Base-by-base conservation (phyloP, 2,113 vertebrate genomes). In the Barnardius zonarius region DNA sequence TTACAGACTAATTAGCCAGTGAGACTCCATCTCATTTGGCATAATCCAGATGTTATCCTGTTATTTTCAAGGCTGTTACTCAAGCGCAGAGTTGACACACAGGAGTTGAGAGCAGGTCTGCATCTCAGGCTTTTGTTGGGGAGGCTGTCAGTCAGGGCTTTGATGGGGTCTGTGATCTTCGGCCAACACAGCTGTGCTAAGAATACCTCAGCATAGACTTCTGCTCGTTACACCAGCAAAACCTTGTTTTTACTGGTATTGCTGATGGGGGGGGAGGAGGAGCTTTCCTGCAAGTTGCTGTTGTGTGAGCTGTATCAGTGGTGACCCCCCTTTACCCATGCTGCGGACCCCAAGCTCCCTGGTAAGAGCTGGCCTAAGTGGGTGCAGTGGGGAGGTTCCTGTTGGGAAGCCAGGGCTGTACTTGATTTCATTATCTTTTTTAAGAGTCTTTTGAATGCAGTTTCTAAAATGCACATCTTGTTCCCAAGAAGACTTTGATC, bases 401-500 rank as follows among this genome's bases (percentile, higher is more conserved):
- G 16, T 62, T 84, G 82, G 55, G 77, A 82, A 84, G 37, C 17
- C 2, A 20, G 24, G 63, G 59, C 54, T 69, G 18, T 49, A 33
- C 62, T 91, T 92, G 66, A 22, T 86, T 91, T 91, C 75, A 37
- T 83, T 91, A 41, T 14, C 77, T 80, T 80, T 83, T 82, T 67
- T 3, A 44, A 41, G 35, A 66, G 48, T 69, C 88, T 74, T 79
- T 93, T 92, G 88, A 95, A 76, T 82, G 48, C 43, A 10, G 63
- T 93, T 95, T 95, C 73, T 0, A 4, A 88, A 90, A 64, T 20
- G 37, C 88, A 95, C 68, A 70, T 93, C 79, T 77, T 93, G 68
- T 95, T 95, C 92, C 80, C 55, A 67, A 75, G 64, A 68, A 90
- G 90, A 44, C 96, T 96, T 97, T 97, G 95, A 97, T 96, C 92